Evolutionary conservation across 2,797 vertebrate genomes (phyloP).

Genomic region (Arctocebus calabarensis): DNA sequence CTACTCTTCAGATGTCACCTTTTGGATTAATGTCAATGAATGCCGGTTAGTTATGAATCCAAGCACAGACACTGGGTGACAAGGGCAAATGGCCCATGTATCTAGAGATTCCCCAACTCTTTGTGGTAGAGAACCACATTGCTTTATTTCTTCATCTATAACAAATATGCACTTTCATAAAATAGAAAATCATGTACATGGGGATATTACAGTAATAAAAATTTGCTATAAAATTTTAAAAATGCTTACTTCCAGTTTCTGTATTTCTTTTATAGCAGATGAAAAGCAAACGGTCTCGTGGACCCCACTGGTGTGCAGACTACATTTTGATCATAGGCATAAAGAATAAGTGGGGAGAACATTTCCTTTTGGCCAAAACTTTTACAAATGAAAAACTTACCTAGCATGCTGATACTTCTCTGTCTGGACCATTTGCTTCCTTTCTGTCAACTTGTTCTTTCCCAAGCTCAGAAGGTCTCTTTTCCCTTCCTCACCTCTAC

Average conservation of each 20-base stretch:
- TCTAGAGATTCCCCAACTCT: background rate
- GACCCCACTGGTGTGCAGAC: background rate
- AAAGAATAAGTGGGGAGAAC: background rate
- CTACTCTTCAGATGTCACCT: background rate
- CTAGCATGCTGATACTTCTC: background rate
- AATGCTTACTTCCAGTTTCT: background rate
- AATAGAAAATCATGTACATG: conserved; percentile 32
- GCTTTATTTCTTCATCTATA: background rate
- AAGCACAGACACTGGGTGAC: background rate
- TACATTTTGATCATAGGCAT: background rate
- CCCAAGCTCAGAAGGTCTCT: background rate
- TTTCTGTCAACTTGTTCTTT: background rate
- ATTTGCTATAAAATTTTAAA: background rate
- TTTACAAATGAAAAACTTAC: background rate
- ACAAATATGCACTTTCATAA: background rate
- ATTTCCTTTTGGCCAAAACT: background rate
- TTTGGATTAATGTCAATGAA: background rate
- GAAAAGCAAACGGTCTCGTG: background rate
- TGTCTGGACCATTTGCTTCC: background rate
- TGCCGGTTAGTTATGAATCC: background rate
- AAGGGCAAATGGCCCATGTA: background rate
- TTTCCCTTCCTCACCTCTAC: background rate
- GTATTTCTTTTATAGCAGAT: background rate
- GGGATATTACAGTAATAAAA: background rate
- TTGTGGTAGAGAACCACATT: background rate